phyloP scores from a whole-genome alignment of 2,888 invertebrate species.

The Terebella lapidaria region DNA sequence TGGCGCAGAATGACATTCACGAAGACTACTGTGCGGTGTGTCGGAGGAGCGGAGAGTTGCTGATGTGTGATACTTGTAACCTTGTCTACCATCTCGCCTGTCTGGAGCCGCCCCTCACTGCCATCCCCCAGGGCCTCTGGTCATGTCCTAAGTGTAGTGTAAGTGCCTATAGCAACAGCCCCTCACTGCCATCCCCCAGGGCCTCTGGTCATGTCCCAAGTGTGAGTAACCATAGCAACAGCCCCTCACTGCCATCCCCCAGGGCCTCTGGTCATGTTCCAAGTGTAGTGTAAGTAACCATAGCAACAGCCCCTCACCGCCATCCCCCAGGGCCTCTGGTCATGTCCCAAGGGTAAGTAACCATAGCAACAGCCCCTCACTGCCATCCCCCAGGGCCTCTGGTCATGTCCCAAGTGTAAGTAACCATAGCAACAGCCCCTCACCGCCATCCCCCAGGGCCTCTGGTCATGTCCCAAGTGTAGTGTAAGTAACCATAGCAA shows the following conservation, averaged over 20 bases:
- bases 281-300: slow-evolving; percentile 43
- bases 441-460: too few relatives aligned
- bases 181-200: too few relatives aligned
- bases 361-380: slow-evolving; percentile 29
- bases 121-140: slow-evolving; percentile 36
- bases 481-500: too few relatives aligned
- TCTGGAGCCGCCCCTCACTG: slow-evolving; percentile 30
- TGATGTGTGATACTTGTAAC: slow-evolving; percentile 37
- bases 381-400: slow-evolving; percentile 31
- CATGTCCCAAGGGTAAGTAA: too few relatives aligned
- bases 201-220: too few relatives aligned
- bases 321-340: too few relatives aligned
- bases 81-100: slow-evolving; percentile 37
- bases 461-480: too few relatives aligned
- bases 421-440: too few relatives aligned
- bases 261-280: slow-evolving; percentile 41
- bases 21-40: slow-evolving; percentile 37
- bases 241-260: slow-evolving; percentile 29
- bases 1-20: slow-evolving; percentile 18
- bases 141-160: slow-evolving; percentile 47
- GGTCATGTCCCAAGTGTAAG: slow-evolving; percentile 44
- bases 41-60: slow-evolving; percentile 31
- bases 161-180: too few relatives aligned
- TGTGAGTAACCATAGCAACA: too few relatives aligned
- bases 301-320: too few relatives aligned